Evolutionary conservation across 2,113 vertebrate species (phyloP).

Genomic region (Odontesthes bonariensis): DNA sequence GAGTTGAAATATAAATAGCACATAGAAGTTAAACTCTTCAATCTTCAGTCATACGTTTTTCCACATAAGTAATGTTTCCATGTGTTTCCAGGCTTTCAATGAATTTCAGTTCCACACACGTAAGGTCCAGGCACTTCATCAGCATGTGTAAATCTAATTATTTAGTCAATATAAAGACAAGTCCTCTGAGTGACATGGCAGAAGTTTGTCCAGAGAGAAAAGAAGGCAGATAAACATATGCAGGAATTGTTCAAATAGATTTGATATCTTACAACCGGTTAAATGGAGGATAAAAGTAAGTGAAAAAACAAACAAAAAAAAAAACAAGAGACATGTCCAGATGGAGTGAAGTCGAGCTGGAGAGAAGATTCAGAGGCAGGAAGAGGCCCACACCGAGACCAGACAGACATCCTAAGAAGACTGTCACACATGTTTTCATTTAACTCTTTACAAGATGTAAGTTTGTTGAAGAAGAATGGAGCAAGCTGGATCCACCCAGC

Average conservation of each 20-base stretch:
- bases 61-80: too few species aligned
- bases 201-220: background rate
- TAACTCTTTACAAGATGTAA: conserved; percentile 70
- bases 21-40: too few species aligned
- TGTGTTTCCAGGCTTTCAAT: too few species aligned
- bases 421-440: conserved; percentile 71
- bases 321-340: background rate
- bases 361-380: conserved; percentile 49
- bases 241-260: background rate
- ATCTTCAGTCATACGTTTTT: too few species aligned
- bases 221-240: background rate
- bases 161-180: background rate
- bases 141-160: too few species aligned
- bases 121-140: background rate
- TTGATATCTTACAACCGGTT: background rate
- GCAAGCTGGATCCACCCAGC: background rate
- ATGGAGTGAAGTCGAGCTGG: conserved; percentile 18
- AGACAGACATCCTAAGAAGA: conserved; percentile 55
- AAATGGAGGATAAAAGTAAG: conserved; percentile 15
- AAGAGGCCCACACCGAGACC: conserved; percentile 64
- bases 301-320: background rate
- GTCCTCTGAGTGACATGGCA: background rate
- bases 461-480: conserved; percentile 24
- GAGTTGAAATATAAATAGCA: too few species aligned
- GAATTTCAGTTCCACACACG: too few species aligned